phyloP scores from a whole-genome alignment of 2,113 vertebrate species.

The Ailuropoda melanoleuca region DNA sequence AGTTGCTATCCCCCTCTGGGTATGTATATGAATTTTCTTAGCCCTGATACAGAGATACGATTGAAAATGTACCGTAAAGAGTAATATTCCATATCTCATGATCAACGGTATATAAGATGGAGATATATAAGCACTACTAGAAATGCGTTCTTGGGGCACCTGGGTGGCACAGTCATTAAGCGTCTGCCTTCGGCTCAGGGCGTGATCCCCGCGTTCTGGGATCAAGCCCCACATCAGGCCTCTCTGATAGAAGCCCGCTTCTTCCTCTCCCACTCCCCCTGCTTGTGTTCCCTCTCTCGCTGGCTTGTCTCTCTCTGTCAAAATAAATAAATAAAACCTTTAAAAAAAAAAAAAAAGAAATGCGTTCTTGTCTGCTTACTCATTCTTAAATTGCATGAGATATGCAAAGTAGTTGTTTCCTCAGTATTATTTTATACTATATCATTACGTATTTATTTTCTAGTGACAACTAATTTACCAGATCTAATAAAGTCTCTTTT shows the following conservation, averaged over 20 bases:
- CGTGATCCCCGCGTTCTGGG: too few relatives aligned
- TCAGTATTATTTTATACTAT: constrained; percentile 51
- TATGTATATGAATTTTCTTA: constrained; percentile 43
- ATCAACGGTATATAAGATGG: not conserved
- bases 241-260: too few relatives aligned
- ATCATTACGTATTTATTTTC: constrained; percentile 29
- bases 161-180: too few relatives aligned
- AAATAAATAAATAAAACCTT: too few relatives aligned
- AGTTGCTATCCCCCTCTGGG: not conserved
- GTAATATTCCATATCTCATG: not conserved
- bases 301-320: too few relatives aligned
- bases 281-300: too few relatives aligned
- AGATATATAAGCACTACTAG: not conserved
- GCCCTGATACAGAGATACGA: not conserved
- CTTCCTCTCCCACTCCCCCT: too few relatives aligned
- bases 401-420: not conserved
- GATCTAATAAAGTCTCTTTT: constrained; percentile 91
- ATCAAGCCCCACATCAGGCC: too few relatives aligned
- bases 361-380: constrained; percentile 43
- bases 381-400: constrained; percentile 36
- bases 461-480: constrained; percentile 87
- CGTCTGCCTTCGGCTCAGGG: too few relatives aligned
- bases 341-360: not conserved
- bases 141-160: constrained; percentile 3
- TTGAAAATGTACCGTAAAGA: constrained; percentile 36